Evolutionary conservation across 2,113 vertebrate genomes (phyloP).

Genomic region (Panthera uncia): DNA sequence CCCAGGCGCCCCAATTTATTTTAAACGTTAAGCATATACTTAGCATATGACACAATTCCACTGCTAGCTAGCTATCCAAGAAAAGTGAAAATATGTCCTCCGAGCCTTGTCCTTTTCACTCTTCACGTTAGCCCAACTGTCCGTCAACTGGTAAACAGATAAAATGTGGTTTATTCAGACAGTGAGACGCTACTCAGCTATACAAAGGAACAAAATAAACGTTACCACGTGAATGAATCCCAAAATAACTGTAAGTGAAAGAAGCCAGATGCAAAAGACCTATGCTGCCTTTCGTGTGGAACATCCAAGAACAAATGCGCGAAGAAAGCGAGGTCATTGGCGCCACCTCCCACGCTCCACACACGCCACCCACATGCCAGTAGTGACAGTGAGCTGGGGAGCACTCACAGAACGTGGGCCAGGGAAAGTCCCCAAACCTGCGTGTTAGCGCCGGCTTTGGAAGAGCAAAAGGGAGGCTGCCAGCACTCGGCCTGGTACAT

Average conservation of each 20-base stretch:
- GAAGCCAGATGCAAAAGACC: neutral
- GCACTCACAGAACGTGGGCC: neutral
- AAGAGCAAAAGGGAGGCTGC: neutral
- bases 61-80: neutral
- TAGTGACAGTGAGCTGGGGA: neutral
- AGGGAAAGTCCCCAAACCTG: neutral
- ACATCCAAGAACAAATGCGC: neutral
- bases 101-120: neutral
- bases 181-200: neutral
- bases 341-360: neutral
- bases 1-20: neutral
- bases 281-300: neutral
- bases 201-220: rapidly evolving
- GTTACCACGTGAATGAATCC: neutral
- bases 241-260: neutral
- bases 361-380: neutral
- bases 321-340: rapidly evolving
- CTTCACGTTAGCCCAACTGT: neutral
- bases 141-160: neutral
- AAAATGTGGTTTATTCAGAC: too few species aligned
- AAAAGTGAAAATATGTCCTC: neutral
- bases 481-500: neutral
- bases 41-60: neutral
- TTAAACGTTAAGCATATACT: neutral
- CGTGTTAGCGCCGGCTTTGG: too few species aligned